Conservation (phyloP, 2,888 invertebrate genomes). For the Hylaea fasciaria region DNA sequence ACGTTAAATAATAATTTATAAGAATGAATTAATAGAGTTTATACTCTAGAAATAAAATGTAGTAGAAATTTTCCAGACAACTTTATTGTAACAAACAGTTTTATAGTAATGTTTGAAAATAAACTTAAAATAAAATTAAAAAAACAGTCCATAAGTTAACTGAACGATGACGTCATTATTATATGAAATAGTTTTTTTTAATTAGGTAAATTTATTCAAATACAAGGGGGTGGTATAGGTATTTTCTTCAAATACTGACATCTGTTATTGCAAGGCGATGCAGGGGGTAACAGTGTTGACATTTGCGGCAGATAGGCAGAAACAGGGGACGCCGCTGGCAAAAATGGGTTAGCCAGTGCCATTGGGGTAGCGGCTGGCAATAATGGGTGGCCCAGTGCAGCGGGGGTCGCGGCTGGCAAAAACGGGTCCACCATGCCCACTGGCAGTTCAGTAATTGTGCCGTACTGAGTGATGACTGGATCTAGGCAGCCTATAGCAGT, state of each 20-base stretch:
- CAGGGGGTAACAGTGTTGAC: conserved; percentile 50
- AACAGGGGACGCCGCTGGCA: conserved; percentile 63
- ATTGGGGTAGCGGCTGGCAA: neutral
- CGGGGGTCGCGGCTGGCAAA: neutral
- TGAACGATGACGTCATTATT: too few species aligned
- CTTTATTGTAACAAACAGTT: too few species aligned
- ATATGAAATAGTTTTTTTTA: neutral
- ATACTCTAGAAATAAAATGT: too few species aligned
- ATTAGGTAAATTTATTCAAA: conserved; percentile 41
- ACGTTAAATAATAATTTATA: too few species aligned
- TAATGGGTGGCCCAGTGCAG: neutral
- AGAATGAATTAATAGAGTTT: too few species aligned
- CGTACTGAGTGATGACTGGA: conserved; percentile 4
- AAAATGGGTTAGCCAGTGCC: conserved; percentile 47
- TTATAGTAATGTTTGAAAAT: too few species aligned
- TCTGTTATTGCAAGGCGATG: conserved; percentile 47
- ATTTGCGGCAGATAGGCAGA: conserved; percentile 52
- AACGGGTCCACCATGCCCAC: neutral
- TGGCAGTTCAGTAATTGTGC: conserved; percentile 22
- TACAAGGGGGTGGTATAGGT: conserved; percentile 67
- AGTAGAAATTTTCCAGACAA: too few species aligned
- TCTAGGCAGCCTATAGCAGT: conserved; percentile 16
- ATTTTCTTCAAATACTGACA: conserved; percentile 66
- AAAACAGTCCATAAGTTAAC: too few species aligned
- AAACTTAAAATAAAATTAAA: too few species aligned